These are phyloP conservation scores for Columba janthina DNA, from an alignment of 2,113 vertebrate genomes.

Conservation along the genomic window DNA sequence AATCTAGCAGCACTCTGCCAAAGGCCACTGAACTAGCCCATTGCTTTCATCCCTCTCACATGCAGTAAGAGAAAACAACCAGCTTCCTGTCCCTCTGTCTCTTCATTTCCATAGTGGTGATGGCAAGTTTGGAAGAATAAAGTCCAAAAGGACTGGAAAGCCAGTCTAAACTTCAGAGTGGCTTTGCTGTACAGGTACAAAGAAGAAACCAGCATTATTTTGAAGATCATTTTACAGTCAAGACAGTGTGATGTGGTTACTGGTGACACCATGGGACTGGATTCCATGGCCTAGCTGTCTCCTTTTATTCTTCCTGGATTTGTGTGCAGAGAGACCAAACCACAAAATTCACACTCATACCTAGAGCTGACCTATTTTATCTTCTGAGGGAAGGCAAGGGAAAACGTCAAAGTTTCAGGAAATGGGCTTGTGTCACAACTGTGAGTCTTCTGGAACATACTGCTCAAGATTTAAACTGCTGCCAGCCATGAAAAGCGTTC, in stretches of 20 bases:
- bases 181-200: neutral
- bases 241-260: neutral
- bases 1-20: neutral
- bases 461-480: neutral
- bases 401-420: neutral
- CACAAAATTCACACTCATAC: neutral
- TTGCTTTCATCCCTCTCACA: neutral
- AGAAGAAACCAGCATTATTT: neutral
- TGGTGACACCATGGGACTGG: neutral
- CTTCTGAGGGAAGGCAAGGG: neutral
- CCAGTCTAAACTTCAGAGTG: neutral
- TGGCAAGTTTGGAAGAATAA: neutral
- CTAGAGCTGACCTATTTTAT: neutral
- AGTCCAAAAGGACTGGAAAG: neutral
- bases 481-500: neutral
- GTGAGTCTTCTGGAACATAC: neutral
- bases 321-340: neutral
- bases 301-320: neutral
- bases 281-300: neutral
- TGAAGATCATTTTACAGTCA: neutral
- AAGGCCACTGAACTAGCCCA: neutral
- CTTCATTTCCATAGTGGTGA: neutral
- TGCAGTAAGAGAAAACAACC: neutral
- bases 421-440: neutral
- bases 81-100: neutral